Evolutionary conservation across 2,888 invertebrate species (phyloP), one percentile per base, ranked within the genome.

Genomic region (Brachylomia viminalis): DNA sequence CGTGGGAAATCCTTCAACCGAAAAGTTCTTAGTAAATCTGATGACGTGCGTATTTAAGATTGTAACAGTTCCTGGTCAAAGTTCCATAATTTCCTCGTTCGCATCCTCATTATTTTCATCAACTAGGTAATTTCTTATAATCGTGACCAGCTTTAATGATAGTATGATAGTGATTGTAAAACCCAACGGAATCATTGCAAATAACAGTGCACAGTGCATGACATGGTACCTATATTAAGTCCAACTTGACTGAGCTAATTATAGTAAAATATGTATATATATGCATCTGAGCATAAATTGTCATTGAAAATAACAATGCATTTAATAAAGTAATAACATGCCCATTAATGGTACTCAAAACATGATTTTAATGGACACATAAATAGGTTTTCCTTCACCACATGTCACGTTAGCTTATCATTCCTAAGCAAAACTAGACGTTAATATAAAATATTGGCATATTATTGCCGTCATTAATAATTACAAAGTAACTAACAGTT

Each of bases 401-500:
- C 61, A 58, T 59, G 59, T 30, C 76, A 81, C 10, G n/a, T 75
- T 71, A 45, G 11, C 68, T 74, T 83, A 85, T 85, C 85, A 58
- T 69, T 66, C 68, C 77, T 75, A 73, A 81, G 77, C 68, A 59
- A 85, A 77, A 69, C 33, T 69, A 33, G 30, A 17, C 54, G 13
- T 85, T 68, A 38, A 59, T 68, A 52, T 83, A 62, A 85, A 74
- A 69, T 85, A 83, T 77, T 71, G 61, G 45, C 68, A 61, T 52
- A 58, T 85, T 77, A 69, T 54, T 85, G 27, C 71, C 17, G n/a
- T 47, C 27, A 85, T 77, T 68, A 66, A 77, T 68, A 80, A 77
- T 79, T 70, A 76, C 80, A 79, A 73, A 82, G 83, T 79, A 80
- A 82, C 77, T 65, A 56, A 77, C 17, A 79, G 52, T 72, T 72